Base-by-base conservation (phyloP, 2,113 vertebrate genomes). In the Rhadina sibilatrix region DNA sequence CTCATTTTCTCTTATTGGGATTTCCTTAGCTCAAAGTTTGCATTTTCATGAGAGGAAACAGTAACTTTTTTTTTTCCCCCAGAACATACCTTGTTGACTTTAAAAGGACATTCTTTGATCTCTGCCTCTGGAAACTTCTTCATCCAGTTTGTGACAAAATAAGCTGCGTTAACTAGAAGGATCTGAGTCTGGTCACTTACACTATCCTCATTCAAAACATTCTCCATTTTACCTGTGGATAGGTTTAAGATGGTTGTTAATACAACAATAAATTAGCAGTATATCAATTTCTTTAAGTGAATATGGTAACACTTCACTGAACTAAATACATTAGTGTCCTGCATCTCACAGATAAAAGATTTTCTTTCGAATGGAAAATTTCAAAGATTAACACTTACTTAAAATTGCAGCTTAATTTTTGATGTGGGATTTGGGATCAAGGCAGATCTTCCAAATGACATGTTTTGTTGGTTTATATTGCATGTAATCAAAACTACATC, bases 121-220 rank as follows among this genome's bases (percentile, higher is more conserved):
- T 98, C 97, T 61, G 96, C 95, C 88, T 98, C 98, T 56, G 98
- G 97, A 77, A 98, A 98, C 61, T 98, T 98, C 97, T 98, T 98
- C 96, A 98, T 98, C 98, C 98, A 98, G 63, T 97, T 98, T 94
- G 98, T 98, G 85, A 98, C 88, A 87, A 98, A 98, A 94, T 98
- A 98, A 85, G 98, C 97, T 37, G 98, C 97, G 37, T 98, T 98
- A 57, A 98, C 94, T 77, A 98, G 71, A 16, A 98, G 96, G 42
- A 98, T 97, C 95, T 97, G 97, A 24, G 98, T 98, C 94, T 98
- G 93, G 44, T 98, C 97, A 50, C 46, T 97, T 52, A 98, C 64
- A 31, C 59, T 96, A 6, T 89, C 96, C 15, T 98, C 97, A 46
- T 78, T 91, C 94, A 98, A 94, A 93, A 98, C 94, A 54, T 97